These are phyloP conservation scores for Ardeotis arabs DNA, from an alignment of 2,113 vertebrate genomes.

Conservation along the genomic window DNA sequence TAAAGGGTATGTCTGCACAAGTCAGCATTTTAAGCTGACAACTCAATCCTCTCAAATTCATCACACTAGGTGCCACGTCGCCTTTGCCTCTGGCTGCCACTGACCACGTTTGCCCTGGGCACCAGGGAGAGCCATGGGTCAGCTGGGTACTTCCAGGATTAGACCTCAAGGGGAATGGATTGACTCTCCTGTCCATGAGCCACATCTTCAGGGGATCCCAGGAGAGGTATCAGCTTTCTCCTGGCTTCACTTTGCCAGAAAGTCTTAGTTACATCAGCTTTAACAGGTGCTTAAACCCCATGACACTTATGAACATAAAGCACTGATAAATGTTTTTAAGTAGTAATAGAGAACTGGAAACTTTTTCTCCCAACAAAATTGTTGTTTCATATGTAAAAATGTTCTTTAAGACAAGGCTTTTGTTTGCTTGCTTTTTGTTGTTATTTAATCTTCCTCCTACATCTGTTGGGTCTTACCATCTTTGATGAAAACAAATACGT, in stretches of 20 bases:
- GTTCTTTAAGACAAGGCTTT: neutral
- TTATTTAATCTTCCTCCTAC: conserved; percentile 3
- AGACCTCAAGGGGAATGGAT: accelerated
- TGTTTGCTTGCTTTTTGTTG: neutral
- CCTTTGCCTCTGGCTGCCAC: neutral
- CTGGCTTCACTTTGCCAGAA: neutral
- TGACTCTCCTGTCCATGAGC: neutral
- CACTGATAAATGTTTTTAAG: neutral
- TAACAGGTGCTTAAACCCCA: neutral
- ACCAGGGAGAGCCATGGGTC: accelerated
- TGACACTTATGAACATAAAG: neutral
- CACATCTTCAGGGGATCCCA: neutral
- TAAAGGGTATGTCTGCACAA: neutral
- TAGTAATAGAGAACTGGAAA: neutral
- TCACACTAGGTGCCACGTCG: accelerated
- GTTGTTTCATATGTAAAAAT: neutral
- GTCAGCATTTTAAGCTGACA: neutral
- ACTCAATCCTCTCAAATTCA: neutral
- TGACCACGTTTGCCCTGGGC: accelerated
- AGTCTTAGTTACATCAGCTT: neutral
- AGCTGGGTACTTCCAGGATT: neutral
- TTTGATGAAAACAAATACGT: conserved; percentile 16
- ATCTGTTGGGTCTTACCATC: neutral
- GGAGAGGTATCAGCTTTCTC: neutral
- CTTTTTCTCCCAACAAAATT: neutral